Evolutionary conservation across 2,888 invertebrate species (phyloP).

Genomic region (Zootermopsis nevadensis): DNA sequence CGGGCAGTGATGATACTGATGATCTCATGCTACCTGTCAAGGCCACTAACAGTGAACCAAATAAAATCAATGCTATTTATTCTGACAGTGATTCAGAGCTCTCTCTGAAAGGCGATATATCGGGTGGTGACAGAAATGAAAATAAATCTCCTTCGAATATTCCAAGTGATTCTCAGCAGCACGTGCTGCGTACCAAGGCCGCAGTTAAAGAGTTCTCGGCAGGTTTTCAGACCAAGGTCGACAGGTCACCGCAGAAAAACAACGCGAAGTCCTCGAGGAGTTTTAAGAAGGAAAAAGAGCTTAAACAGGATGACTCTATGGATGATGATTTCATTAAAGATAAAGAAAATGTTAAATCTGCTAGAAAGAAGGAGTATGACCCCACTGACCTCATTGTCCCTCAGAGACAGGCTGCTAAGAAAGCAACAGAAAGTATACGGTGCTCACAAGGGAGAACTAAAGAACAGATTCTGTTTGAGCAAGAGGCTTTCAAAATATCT

Average conservation of each 20-base stretch:
- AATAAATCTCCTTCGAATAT: conserved; percentile 67
- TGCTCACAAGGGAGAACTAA: conserved; percentile 61
- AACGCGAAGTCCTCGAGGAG: conserved; percentile 58
- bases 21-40: conserved; percentile 75
- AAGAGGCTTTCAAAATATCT: conserved; percentile 48
- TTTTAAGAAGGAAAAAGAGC: conserved; percentile 64
- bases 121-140: conserved; percentile 56
- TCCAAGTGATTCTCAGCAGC: conserved; percentile 76
- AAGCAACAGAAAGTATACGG: conserved; percentile 88
- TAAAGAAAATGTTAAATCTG: conserved; percentile 65
- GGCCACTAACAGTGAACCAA: conserved; percentile 65
- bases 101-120: conserved; percentile 67
- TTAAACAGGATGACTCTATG: conserved; percentile 59
- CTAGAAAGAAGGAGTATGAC: conserved; percentile 59
- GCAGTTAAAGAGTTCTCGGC: conserved; percentile 86
- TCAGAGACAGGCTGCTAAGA: conserved; percentile 90
- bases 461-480: conserved; percentile 55
- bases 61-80: conserved; percentile 80
- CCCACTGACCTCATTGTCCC: conserved; percentile 90
- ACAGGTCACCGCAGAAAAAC: conserved; percentile 56
- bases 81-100: conserved; percentile 82
- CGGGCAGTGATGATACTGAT: conserved; percentile 80
- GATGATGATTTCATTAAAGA: conserved; percentile 65
- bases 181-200: conserved; percentile 81
- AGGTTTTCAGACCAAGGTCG: conserved; percentile 56